Percentiles rank a stretch among this genome's conserved stretches.
Conservation (phyloP, 2,888 invertebrate genomes). For the Ferrisia virgata region DNA sequence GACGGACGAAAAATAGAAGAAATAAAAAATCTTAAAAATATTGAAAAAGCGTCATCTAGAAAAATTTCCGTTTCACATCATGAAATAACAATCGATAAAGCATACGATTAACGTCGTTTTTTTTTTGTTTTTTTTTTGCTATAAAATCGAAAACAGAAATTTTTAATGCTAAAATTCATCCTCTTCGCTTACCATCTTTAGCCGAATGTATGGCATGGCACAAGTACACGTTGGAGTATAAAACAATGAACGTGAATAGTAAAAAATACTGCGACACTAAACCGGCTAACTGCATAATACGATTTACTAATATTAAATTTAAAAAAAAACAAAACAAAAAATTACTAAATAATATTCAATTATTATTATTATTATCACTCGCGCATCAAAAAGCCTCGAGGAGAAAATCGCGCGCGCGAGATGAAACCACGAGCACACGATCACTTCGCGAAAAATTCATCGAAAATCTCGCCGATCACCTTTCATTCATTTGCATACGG, state of each 20-base stretch:
- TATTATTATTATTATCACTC: neutral
- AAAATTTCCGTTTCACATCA: no score
- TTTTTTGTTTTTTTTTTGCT: no score
- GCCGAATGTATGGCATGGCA: conserved; percentile 38
- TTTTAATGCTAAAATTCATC: no score
- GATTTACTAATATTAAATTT: neutral
- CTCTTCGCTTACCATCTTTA: conserved; percentile 36
- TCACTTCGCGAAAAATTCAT: neutral
- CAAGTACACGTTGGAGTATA: neutral
- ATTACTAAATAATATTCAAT: neutral
- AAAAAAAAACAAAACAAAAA: neutral
- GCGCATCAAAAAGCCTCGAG: neutral
- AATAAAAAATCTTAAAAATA: no score
- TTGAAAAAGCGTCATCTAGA: no score
- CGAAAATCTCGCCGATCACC: neutral
- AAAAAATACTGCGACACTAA: neutral
- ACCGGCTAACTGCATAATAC: conserved; percentile 31
- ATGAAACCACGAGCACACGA: neutral
- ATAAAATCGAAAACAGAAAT: no score
- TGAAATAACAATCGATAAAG: no score
- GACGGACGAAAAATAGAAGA: no score
- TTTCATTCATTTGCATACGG: no score
- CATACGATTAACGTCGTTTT: no score
- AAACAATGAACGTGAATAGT: neutral
- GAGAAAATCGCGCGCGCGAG: neutral